These are phyloP conservation scores for Brachyptera risi DNA, from an alignment of 2,888 invertebrate species.

Conservation along the genomic window DNA sequence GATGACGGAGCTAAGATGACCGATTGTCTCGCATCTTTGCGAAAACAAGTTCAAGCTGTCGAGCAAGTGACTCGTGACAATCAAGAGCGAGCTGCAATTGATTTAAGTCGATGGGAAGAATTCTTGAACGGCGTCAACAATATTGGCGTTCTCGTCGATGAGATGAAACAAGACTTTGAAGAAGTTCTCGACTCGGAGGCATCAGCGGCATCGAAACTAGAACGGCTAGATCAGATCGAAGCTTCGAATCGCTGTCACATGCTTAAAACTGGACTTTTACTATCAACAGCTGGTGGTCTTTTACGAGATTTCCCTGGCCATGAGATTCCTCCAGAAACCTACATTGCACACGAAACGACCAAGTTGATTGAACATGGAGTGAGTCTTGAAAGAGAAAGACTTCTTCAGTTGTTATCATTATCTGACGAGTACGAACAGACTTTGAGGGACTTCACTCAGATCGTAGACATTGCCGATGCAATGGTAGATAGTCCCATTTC, in stretches of 20 bases:
- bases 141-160: constrained; percentile 51
- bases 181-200: constrained; percentile 57
- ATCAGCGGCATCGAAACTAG: constrained; percentile 62
- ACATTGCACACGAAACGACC: constrained; percentile 60
- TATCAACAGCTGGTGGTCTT: constrained; percentile 58
- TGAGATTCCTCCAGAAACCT: constrained; percentile 64
- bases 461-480: constrained; percentile 78
- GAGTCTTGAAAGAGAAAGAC: constrained; percentile 66
- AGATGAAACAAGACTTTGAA: constrained; percentile 50
- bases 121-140: constrained; percentile 61
- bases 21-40: constrained; percentile 56
- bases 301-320: constrained; percentile 65
- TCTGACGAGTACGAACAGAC: constrained; percentile 87
- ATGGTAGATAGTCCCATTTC: constrained; percentile 72
- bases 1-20: constrained; percentile 48
- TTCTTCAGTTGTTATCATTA: constrained; percentile 68
- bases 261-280: constrained; percentile 57
- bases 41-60: constrained; percentile 66
- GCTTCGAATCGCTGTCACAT: constrained; percentile 59
- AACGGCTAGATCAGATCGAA: constrained; percentile 67
- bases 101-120: constrained; percentile 65
- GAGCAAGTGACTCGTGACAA: constrained; percentile 61
- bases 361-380: constrained; percentile 64
- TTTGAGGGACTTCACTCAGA: constrained; percentile 78
- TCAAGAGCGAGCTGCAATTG: constrained; percentile 54